phyloP scores from a whole-genome alignment of 35 echinoderm and acorn worm genomes.

The Amphiura filiformis region DNA sequence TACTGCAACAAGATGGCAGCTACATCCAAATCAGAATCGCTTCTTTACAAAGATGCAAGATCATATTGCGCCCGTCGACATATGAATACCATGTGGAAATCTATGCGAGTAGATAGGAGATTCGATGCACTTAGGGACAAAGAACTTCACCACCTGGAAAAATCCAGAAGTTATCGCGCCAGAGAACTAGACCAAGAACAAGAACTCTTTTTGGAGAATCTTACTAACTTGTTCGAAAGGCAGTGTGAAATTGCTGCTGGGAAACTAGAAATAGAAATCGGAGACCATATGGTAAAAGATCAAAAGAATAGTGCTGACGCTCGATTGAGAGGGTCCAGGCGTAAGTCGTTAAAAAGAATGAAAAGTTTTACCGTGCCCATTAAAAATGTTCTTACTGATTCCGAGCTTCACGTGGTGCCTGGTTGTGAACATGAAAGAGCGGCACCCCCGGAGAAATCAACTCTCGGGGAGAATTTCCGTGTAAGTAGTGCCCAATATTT shows the following conservation, averaged over 20 bases:
- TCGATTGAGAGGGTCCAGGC: not conserved
- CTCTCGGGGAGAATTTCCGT: not conserved
- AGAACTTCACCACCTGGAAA: slow-evolving; percentile 62
- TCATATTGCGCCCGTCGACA: slow-evolving; percentile 62
- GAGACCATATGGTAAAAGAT: not conserved
- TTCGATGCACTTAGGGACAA: slow-evolving; percentile 48
- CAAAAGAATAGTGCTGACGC: not conserved
- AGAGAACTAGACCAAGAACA: slow-evolving; percentile 76
- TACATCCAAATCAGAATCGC: slow-evolving; percentile 57
- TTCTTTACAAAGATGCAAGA: slow-evolving; percentile 58
- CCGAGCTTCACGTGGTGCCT: not conserved
- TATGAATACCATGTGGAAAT: slow-evolving; percentile 63
- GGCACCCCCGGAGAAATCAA: not conserved
- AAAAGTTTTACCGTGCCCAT: not conserved
- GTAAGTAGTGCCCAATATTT: not conserved
- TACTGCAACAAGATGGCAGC: slow-evolving; percentile 34
- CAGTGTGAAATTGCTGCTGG: slow-evolving; percentile 78
- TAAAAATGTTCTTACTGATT: not conserved
- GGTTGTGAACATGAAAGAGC: not conserved
- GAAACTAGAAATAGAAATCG: slow-evolving; percentile 27
- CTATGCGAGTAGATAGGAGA: slow-evolving; percentile 55
- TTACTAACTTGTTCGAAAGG: slow-evolving; percentile 68
- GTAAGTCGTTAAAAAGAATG: not conserved
- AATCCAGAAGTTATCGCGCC: slow-evolving; percentile 42
- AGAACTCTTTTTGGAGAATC: slow-evolving; percentile 46